Conservation (phyloP, 2,113 vertebrate species). For the Pycnonotus jocosus region DNA sequence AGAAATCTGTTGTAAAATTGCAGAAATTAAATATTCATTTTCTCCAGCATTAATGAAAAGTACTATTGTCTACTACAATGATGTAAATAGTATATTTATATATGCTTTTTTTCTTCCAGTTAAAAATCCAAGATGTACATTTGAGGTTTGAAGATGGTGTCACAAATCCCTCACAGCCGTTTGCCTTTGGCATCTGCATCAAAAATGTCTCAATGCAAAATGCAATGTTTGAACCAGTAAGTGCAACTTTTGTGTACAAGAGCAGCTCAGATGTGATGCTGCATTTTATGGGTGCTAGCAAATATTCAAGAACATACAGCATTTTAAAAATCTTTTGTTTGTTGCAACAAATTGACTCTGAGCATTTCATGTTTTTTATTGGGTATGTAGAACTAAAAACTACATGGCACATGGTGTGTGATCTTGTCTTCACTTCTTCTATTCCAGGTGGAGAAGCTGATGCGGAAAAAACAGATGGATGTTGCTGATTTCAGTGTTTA, state of each 20-base stretch:
- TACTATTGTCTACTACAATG: not conserved
- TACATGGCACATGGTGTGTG: accelerated
- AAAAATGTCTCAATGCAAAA: conserved; percentile 94
- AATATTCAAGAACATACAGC: accelerated
- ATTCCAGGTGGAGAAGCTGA: conserved; percentile 82
- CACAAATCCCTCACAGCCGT: conserved; percentile 82
- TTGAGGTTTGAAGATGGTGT: conserved; percentile 92
- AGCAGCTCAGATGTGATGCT: not conserved
- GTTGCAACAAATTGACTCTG: not conserved
- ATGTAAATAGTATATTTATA: not conserved
- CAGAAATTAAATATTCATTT: not conserved
- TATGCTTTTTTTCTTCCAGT: conserved; percentile 59
- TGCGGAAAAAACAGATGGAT: conserved; percentile 90
- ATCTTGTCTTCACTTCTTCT: not conserved
- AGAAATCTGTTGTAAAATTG: not conserved
- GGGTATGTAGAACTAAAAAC: not conserved
- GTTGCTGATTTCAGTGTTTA: conserved; percentile 92
- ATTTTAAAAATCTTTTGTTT: not conserved
- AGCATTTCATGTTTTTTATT: not conserved
- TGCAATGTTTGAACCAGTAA: conserved; percentile 85
- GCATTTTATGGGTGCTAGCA: not conserved
- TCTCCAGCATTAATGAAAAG: not conserved
- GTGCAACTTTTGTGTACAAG: not conserved
- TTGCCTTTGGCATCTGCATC: conserved; percentile 92
- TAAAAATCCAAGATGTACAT: conserved; percentile 96